Base-by-base conservation (phyloP, 1,140 invertebrate genomes). In the Drosophila pallidifrons region DNA sequence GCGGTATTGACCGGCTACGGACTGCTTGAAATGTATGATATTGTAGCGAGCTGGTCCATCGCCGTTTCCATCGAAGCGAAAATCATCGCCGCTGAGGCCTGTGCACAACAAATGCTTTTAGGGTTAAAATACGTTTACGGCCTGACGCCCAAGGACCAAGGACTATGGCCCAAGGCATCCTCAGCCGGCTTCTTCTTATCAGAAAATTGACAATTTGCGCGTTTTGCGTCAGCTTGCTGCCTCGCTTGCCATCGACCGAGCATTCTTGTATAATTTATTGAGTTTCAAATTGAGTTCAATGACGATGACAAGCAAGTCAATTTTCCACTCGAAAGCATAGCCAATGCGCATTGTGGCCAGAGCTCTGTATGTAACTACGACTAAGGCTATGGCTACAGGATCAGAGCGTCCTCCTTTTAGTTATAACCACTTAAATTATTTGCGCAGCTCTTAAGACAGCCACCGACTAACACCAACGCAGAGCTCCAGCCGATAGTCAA, bases 11-110 rank as follows among this genome's bases (percentile, higher is more conserved):
- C 96, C 96, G 0, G 93, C 94, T 2, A 94, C 93, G 1, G 95
- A 94, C 92, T 98, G 97, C 91, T 98, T 98, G 94, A 98, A 99
- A 91, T 99, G 98, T 51, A 99, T 96, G 66, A 99, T 98, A 83
- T 98, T 98, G 93, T 99, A 99, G 3, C 98, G 94, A 0, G 98
- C 97, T 0, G 98, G 98, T 0, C 98, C 98, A 85, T 99, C 98
- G 1, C 97, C 97, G 81, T 97, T 97, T 11, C 92, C 93, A 92
- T 98, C 96, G 93, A 99, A 99, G 72, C 96, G 95, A 92, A 99
- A 99, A 80, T 96, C 94, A 91, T 98, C 97, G 5, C 97, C 97
- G 75, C 96, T 98, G 10, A 99, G 93, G 88, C 97, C 98, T 96
- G 35, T 5, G 78, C 32, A 54, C 20, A 81, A 63, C 51, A 64